These are phyloP conservation scores for Tupaia tana DNA, from an alignment of 2,113 vertebrate species.

Conservation along the genomic window DNA sequence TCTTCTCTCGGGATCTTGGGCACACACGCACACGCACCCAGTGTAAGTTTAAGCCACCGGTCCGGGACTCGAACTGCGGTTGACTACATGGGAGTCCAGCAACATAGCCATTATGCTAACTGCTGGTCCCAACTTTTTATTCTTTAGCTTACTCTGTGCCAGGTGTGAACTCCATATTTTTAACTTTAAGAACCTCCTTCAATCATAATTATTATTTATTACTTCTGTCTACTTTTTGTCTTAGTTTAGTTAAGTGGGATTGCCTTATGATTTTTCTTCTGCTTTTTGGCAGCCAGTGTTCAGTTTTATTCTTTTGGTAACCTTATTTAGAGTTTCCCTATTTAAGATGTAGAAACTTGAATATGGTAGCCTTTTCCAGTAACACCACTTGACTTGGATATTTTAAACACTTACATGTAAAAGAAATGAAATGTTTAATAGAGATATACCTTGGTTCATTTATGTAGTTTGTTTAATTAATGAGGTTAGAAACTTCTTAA, in stretches of 20 bases:
- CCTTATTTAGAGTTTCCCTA: background rate
- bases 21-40: too few relatives aligned
- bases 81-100: too few relatives aligned
- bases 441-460: background rate
- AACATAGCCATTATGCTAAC: too few relatives aligned
- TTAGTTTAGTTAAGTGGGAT: background rate
- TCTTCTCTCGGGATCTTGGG: too few relatives aligned
- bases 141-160: background rate
- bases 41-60: too few relatives aligned
- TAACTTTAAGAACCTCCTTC: background rate
- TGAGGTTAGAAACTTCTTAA: background rate
- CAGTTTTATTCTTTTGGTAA: background rate
- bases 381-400: background rate
- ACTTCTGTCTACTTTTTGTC: background rate
- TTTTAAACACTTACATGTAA: slow-evolving; percentile 36
- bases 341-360: background rate
- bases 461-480: background rate
- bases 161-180: background rate
- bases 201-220: background rate
- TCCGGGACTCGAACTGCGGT: too few relatives aligned
- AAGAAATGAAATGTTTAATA: slow-evolving; percentile 19
- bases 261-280: background rate
- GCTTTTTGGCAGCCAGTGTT: background rate
- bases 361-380: background rate
- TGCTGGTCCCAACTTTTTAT: too few relatives aligned